A percentile compares a stretch with the other conserved stretches of the same genome.
Conservation (phyloP, 1,140 invertebrate species). For the Diachasmimorpha longicaudata region DNA sequence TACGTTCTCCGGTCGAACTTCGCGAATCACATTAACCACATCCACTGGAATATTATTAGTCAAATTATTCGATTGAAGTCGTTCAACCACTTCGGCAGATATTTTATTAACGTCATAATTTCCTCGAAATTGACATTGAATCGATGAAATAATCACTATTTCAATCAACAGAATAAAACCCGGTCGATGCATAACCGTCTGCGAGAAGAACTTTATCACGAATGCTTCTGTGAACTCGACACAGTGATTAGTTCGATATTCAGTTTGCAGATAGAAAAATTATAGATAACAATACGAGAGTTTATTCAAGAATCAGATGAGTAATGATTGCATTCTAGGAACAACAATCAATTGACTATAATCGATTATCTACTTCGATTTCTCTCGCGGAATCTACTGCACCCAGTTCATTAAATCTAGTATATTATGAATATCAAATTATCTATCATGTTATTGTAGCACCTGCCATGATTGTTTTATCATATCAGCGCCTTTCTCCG, state of each 20-base stretch:
- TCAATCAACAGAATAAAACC: not conserved
- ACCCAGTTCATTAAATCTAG: no score
- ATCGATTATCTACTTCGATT: not conserved
- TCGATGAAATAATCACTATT: not conserved
- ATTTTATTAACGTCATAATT: not conserved
- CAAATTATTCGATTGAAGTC: not conserved
- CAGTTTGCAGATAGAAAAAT: not conserved
- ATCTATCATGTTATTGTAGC: no score
- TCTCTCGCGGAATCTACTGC: not conserved
- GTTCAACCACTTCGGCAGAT: not conserved
- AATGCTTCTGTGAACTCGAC: not conserved
- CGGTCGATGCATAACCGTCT: not conserved
- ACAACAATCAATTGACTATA: not conserved
- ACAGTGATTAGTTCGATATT: not conserved
- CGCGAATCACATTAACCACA: not conserved
- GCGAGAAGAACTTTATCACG: not conserved
- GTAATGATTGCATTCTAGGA: not conserved
- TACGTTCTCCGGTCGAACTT: not conserved
- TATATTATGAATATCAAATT: no score
- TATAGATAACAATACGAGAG: not conserved
- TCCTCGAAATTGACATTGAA: not conserved
- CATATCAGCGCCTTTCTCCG: conserved; percentile 83
- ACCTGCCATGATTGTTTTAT: conserved; percentile 63
- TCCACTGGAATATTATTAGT: not conserved
- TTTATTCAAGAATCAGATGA: not conserved